Evolutionary conservation across 2,888 invertebrate genomes (phyloP).

Genomic region (Tricholauxania praeusta): DNA sequence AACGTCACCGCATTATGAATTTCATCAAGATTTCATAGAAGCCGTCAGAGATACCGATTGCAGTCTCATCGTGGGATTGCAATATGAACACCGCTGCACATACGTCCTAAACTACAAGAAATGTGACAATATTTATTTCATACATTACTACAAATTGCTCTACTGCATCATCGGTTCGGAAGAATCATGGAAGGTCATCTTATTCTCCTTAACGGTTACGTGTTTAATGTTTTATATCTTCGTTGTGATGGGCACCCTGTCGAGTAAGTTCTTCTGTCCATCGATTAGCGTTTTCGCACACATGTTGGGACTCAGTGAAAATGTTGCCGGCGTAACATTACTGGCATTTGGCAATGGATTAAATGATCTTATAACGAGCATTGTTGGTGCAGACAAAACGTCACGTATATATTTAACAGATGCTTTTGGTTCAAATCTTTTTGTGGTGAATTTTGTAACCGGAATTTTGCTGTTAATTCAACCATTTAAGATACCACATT

Average conservation of each 20-base stretch:
- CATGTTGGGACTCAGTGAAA: constrained; percentile 69
- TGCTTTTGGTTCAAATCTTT: constrained; percentile 72
- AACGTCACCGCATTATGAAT: constrained; percentile 38
- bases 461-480: constrained; percentile 70
- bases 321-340: constrained; percentile 76
- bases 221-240: too few species aligned
- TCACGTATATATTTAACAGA: constrained; percentile 66
- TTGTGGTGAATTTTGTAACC: constrained; percentile 73
- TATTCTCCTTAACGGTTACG: neutral
- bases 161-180: constrained; percentile 49
- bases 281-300: constrained; percentile 69
- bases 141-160: too few species aligned
- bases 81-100: too few species aligned
- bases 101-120: too few species aligned
- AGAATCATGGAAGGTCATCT: neutral
- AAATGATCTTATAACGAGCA: constrained; percentile 76
- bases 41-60: constrained; percentile 16
- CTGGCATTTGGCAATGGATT: constrained; percentile 79
- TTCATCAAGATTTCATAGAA: constrained; percentile 45
- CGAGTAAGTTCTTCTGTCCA: constrained; percentile 67
- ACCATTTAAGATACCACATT: constrained; percentile 68
- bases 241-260: too few species aligned
- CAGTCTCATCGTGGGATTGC: too few species aligned
- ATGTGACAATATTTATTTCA: too few species aligned
- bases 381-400: constrained; percentile 67